Evolutionary conservation across 2,797 vertebrate genomes (phyloP), one percentile per base, ranked within the genome.

Genomic region (Menidia menidia): DNA sequence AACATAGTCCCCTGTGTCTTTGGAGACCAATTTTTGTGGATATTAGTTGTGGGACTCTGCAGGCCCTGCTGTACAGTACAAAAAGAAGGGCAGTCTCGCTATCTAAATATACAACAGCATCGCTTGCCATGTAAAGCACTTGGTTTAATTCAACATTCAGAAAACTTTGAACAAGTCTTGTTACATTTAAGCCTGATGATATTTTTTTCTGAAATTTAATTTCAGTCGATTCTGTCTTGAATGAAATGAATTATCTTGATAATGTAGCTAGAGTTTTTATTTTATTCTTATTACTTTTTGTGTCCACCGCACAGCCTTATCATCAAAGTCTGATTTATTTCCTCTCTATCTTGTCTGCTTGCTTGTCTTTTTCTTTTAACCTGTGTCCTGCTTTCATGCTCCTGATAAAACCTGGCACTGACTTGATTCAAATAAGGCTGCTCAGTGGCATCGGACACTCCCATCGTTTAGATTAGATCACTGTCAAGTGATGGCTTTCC

Each of bases 341-440:
- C 33, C 56, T 67, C 69, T 83, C 72, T 43, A 48, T 80, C 75
- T 77, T 73, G 54, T 79, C 77, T 68, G 60, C 57, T 52, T n/a
- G 6, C 60, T 64, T 81, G 83, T 86, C 81, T 84, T 68, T 52
- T 79, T 68, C 84, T 64, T 71, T 90, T 85, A 83, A 68, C 75
- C 52, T 42, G 65, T 55, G 63, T 55, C 47, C 31, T 11, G 42
- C 58, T 64, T 65, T 50, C 44, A 39, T 47, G 41, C 58, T 72
- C 62, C 75, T 88, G 80, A 92, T 91, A 83, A 81, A 68, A 88
- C 72, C 63, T 90, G 92, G 88, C 90, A 82, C 71, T 78, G 79
- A 88, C 64, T 87, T 90, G 85, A 92, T 91, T 89, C 80, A 88
- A 90, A 91, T 90, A 84, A 87, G 87, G 75, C 81, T 87, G 84